These are phyloP conservation scores for Podarcis muralis DNA, from an alignment of 2,113 vertebrate species.

Conservation along the genomic window DNA sequence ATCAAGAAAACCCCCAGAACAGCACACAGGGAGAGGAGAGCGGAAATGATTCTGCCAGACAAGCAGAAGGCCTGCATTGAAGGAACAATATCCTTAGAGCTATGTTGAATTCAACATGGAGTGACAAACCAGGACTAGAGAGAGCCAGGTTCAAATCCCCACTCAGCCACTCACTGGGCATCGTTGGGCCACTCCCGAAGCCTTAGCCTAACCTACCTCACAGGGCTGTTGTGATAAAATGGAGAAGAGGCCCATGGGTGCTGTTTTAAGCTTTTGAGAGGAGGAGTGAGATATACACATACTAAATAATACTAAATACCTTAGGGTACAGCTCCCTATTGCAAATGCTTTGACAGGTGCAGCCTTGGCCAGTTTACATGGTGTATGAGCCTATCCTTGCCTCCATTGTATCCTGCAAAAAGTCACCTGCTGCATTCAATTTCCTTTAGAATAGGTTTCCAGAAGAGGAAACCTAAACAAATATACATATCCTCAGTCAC, in stretches of 20 bases:
- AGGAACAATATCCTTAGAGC: no score
- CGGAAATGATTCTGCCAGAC: no score
- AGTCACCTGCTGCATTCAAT: neutral
- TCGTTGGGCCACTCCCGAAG: neutral
- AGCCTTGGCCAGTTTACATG: neutral
- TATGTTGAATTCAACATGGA: no score
- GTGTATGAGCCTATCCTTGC: no score
- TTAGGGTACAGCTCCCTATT: no score
- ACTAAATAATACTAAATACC: neutral
- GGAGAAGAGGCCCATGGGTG: neutral
- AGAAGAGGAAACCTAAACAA: neutral
- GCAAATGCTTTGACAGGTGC: neutral
- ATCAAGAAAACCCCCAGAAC: no score
- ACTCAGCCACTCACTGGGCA: neutral
- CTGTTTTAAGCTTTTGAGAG: neutral
- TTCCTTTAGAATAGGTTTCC: neutral
- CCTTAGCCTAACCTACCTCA: neutral
- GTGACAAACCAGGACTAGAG: neutral
- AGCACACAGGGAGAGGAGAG: no score
- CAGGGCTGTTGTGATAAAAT: neutral
- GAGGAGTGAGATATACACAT: neutral
- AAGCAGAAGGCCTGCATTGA: no score
- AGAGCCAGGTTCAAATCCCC: neutral
- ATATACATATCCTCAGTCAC: neutral
- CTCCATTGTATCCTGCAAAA: neutral